Evolutionary conservation across 2,113 vertebrate genomes (phyloP).

Genomic region (Gallinago jamesoni): DNA sequence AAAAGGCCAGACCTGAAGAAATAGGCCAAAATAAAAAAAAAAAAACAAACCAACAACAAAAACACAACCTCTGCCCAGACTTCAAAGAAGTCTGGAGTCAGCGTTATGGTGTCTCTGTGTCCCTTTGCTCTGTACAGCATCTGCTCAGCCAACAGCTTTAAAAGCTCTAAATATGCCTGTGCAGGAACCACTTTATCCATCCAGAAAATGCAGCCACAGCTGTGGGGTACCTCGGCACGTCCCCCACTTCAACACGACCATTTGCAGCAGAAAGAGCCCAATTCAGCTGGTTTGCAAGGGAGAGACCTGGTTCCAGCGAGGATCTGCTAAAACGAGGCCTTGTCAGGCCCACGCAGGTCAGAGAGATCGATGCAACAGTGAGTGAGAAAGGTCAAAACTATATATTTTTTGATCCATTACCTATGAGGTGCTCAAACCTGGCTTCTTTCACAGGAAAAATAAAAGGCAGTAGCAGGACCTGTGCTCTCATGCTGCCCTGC

Average conservation of each 20-base stretch:
- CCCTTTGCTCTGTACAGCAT: background rate
- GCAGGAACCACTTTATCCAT: background rate
- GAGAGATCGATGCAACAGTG: accelerated
- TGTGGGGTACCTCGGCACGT: background rate
- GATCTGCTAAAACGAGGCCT: background rate
- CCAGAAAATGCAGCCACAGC: background rate
- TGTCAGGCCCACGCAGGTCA: accelerated
- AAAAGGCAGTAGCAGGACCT: background rate
- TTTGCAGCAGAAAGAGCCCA: background rate
- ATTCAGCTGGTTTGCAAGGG: accelerated
- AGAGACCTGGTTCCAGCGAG: background rate
- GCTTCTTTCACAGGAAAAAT: background rate
- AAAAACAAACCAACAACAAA: background rate
- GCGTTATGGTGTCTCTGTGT: background rate
- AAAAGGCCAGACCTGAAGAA: background rate
- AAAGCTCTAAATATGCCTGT: background rate
- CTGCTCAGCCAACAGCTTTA: background rate
- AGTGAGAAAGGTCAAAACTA: background rate
- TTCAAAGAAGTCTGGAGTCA: background rate
- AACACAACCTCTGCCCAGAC: background rate
- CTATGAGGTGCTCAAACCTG: background rate
- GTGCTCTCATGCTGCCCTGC: background rate
- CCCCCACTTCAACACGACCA: accelerated
- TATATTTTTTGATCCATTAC: background rate
- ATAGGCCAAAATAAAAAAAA: background rate